Evolutionary conservation across 2,113 vertebrate genomes (phyloP), one percentile per base, ranked within the genome.

Genomic region (Mustela lutreola): DNA sequence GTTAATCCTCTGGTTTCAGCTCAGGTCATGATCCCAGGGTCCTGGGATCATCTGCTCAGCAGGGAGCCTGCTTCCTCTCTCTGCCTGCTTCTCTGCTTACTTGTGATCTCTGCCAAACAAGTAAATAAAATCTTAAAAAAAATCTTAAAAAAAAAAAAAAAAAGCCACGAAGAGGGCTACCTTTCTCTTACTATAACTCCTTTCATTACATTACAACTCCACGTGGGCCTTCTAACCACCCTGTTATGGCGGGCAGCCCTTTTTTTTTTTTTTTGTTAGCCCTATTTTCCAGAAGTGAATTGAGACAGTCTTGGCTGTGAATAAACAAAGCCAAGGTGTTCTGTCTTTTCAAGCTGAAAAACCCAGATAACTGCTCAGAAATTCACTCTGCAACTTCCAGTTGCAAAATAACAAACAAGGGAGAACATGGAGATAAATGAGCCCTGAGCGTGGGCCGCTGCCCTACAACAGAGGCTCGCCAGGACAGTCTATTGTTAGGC

Each of bases 111-210:
- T 53, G 50, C 15, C 50, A 53, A 53, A 53, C 50, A 53, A 53
- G 15, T 53, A 53, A 14, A 53, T 53, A 53, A 53, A 53, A 53
- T 53, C 14, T 50, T 50, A 50, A 50, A 50, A 50, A 50, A 36
- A 36, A 36, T 36, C 36, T 36, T 36, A 39, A 39, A 39, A 53
- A 53, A 53, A 53, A 16, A 16, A 53, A 50, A 50, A 50, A 75
- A 21, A 71, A 65, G 39, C 7, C 76, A 63, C 8, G 16, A 45
- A 84, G 53, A 82, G 67, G 39, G 39, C 56, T 62, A 11, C 22
- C 9, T 24, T 67, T 76, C 45, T 97, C 93, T 96, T 80, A 83
- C 7, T 67, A n/a, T 78, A 89, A 81, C 84, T 70, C 88, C 28
- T 92, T 87, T 60, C 18, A 6, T 75, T 79, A 65, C 18, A 2